A percentile compares a stretch with the other conserved stretches of the same genome.
Evolutionary conservation across 2,797 vertebrate genomes (phyloP).

Genomic region (Myiothlypis chrysogaster): DNA sequence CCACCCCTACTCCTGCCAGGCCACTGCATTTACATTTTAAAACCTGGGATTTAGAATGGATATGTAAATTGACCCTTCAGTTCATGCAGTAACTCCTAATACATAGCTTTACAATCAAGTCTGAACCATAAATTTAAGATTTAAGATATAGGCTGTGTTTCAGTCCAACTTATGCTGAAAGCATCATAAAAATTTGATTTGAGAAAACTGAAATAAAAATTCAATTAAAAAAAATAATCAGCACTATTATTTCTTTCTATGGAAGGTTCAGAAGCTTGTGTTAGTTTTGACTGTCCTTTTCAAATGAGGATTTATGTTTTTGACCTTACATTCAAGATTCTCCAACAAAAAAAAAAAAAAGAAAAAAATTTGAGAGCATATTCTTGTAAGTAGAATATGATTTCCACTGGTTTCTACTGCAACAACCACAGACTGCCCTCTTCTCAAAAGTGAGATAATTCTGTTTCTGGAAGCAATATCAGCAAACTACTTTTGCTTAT

Average conservation of each 20-base stretch:
- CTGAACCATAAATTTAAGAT: neutral
- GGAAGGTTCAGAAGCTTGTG: neutral
- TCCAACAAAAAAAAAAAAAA: neutral
- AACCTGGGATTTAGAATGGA: neutral
- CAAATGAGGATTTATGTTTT: neutral
- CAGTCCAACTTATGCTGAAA: neutral
- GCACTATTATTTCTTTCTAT: neutral
- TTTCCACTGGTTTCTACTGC: neutral
- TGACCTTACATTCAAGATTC: neutral
- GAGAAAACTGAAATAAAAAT: neutral
- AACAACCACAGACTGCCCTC: neutral
- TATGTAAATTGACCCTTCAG: neutral
- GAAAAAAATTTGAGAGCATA: neutral
- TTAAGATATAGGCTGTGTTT: neutral
- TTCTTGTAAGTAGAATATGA: neutral
- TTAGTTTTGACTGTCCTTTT: neutral
- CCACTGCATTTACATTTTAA: conserved; percentile 27
- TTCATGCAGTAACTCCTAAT: neutral
- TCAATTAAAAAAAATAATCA: neutral
- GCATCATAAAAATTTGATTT: neutral
- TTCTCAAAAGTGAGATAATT: neutral
- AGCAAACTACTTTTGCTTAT: neutral
- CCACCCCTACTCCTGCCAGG: neutral
- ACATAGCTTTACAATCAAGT: neutral
- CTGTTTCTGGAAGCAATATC: neutral